phyloP scores from a whole-genome alignment of 2,797 vertebrate species.

The Serranus cabrilla region DNA sequence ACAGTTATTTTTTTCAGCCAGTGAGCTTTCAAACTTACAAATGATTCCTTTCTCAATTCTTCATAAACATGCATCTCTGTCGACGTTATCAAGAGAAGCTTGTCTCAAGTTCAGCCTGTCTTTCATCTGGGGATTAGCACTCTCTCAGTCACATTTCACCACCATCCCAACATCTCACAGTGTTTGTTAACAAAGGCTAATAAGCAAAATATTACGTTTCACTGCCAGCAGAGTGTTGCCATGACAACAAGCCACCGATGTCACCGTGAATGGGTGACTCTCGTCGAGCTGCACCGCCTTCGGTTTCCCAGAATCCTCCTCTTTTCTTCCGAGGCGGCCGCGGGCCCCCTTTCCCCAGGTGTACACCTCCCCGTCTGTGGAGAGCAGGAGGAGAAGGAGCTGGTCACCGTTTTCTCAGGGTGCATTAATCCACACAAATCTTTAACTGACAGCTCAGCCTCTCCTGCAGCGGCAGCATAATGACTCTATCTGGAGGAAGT shows the following conservation, averaged over 20 bases:
- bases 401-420: slow-evolving; percentile 41
- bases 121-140: slow-evolving; percentile 53
- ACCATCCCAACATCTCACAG: slow-evolving; percentile 57
- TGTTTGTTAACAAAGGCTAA: slow-evolving; percentile 73
- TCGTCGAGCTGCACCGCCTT: slow-evolving; percentile 93
- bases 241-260: slow-evolving; percentile 97
- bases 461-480: slow-evolving; percentile 59
- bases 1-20: slow-evolving; percentile 2
- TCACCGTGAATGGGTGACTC: slow-evolving; percentile 91
- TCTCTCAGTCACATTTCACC: slow-evolving; percentile 44
- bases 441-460: slow-evolving; percentile 57
- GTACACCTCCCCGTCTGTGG: slow-evolving; percentile 93
- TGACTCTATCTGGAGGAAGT: slow-evolving; percentile 59
- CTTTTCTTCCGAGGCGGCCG: slow-evolving; percentile 95
- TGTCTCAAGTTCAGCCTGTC: slow-evolving; percentile 36
- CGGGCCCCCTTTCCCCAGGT: slow-evolving; percentile 99
- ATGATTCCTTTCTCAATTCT: slow-evolving; percentile 34
- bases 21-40: slow-evolving; percentile 50
- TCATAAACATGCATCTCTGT: slow-evolving; percentile 28
- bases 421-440: slow-evolving; percentile 62
- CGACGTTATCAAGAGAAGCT: slow-evolving; percentile 7
- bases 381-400: slow-evolving; percentile 27
- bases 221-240: slow-evolving; percentile 97
- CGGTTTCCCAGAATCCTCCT: slow-evolving; percentile 92
- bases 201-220: slow-evolving; percentile 91